Evolutionary conservation across 2,797 vertebrate genomes (phyloP).

Genomic region (Gymnocypris eckloni): DNA sequence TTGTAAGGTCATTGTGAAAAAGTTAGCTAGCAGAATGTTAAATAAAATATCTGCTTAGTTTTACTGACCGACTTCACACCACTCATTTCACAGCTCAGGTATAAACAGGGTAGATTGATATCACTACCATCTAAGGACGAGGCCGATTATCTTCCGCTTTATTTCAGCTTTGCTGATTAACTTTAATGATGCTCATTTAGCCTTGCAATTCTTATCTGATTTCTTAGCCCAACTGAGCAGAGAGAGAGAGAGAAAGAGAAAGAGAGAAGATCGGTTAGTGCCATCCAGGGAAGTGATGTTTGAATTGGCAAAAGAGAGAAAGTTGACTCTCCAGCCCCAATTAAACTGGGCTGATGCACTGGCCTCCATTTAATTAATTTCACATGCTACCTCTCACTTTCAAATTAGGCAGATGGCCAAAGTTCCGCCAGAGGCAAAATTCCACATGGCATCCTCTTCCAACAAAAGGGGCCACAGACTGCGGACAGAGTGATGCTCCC

Average conservation of each 20-base stretch:
- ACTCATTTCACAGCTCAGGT: slow-evolving; percentile 48
- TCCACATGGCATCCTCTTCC: slow-evolving; percentile 50
- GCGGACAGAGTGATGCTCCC: slow-evolving; percentile 24
- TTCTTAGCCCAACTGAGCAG: slow-evolving; percentile 44
- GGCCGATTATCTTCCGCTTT: slow-evolving; percentile 52
- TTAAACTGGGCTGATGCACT: slow-evolving; percentile 57
- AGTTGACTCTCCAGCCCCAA: slow-evolving; percentile 50
- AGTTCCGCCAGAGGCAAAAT: slow-evolving; percentile 57
- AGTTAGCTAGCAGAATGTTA: slow-evolving; percentile 13
- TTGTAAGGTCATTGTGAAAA: slow-evolving; percentile 3
- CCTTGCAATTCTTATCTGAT: slow-evolving; percentile 59
- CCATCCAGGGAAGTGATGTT: slow-evolving; percentile 6
- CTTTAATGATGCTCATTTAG: slow-evolving; percentile 68
- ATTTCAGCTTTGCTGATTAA: slow-evolving; percentile 62
- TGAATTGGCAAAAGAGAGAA: slow-evolving; percentile 35
- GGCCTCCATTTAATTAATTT: slow-evolving; percentile 68
- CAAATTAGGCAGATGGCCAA: slow-evolving; percentile 68
- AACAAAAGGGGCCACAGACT: slow-evolving; percentile 48
- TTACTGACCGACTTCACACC: slow-evolving; percentile 45
- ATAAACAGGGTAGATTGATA: slow-evolving; percentile 50
- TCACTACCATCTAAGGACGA: slow-evolving; percentile 50
- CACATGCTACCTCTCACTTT: slow-evolving; percentile 63
- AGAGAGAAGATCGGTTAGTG: slow-evolving; percentile 11
- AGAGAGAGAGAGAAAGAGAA: slow-evolving; percentile 2
- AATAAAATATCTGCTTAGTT: slow-evolving; percentile 41